Evolutionary conservation across 2,888 invertebrate species (phyloP).

Genomic region (Euplagia quadripunctaria): DNA sequence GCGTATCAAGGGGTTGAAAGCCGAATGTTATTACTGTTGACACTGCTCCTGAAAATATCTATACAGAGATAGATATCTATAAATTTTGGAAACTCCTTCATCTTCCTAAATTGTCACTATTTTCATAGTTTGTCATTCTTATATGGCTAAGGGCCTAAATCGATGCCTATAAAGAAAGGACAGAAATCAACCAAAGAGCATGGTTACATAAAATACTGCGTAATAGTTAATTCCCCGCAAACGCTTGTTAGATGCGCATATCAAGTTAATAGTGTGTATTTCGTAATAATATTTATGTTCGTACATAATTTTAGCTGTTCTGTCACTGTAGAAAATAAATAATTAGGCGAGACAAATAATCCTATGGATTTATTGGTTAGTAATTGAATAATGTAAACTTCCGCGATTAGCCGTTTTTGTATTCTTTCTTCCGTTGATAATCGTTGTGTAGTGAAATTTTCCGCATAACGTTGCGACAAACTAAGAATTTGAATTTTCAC

Average conservation of each 20-base stretch:
- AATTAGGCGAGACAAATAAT: slow-evolving; percentile 18
- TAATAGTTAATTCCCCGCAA: slow-evolving; percentile 35
- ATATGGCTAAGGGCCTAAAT: not conserved
- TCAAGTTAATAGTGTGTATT: slow-evolving; percentile 11
- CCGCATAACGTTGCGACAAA: slow-evolving; percentile 58
- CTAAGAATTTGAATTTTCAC: slow-evolving; percentile 71
- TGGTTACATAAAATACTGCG: slow-evolving; percentile 32
- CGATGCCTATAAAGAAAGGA: not conserved
- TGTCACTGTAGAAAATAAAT: slow-evolving; percentile 31
- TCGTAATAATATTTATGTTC: slow-evolving; percentile 24
- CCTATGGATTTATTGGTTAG: slow-evolving; percentile 6
- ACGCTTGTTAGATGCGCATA: slow-evolving; percentile 25
- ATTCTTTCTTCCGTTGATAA: slow-evolving; percentile 22
- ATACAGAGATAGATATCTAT: too few species aligned
- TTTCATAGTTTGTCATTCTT: not conserved
- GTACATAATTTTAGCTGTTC: slow-evolving; percentile 23
- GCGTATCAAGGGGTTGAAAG: too few species aligned
- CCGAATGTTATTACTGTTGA: too few species aligned
- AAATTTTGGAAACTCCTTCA: too few species aligned
- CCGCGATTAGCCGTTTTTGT: slow-evolving; percentile 15
- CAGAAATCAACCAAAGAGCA: not conserved
- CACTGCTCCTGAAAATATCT: too few species aligned
- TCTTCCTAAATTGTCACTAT: not conserved
- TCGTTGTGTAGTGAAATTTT: slow-evolving; percentile 26
- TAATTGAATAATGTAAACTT: slow-evolving; percentile 23